Evolutionary conservation across 2,797 vertebrate species (phyloP).

Genomic region (Pristis pectinata): DNA sequence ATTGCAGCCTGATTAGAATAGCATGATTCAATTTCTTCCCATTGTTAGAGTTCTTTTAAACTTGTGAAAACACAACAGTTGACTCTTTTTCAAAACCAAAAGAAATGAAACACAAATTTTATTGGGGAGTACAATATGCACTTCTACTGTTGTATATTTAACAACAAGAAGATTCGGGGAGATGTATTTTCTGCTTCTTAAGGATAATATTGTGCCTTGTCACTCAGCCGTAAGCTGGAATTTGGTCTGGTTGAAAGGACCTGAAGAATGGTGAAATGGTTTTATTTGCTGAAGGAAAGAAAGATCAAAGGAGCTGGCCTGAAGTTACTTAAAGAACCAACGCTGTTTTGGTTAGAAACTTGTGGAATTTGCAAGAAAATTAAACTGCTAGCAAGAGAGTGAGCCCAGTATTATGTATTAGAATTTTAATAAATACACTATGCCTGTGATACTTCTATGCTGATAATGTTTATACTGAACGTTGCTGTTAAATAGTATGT

Average conservation of each 20-base stretch:
- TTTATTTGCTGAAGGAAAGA: not conserved
- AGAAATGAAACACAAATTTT: not conserved
- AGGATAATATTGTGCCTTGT: not conserved
- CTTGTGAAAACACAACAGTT: not conserved
- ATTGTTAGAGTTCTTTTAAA: not conserved
- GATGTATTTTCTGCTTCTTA: not conserved
- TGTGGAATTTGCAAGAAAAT: not conserved
- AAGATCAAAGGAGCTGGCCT: not conserved
- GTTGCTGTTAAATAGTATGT: not conserved
- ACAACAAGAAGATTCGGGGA: not conserved
- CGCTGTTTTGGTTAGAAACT: not conserved
- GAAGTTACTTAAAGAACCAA: not conserved
- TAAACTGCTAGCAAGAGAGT: not conserved
- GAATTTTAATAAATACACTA: not conserved
- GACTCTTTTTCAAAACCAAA: not conserved
- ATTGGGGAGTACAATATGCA: not conserved
- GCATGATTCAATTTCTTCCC: not conserved
- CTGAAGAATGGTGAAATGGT: not conserved
- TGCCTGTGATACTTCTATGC: not conserved
- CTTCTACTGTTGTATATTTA: not conserved
- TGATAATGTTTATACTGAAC: not conserved
- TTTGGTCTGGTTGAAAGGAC: not conserved
- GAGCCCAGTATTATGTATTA: not conserved
- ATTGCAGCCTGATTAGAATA: not conserved
- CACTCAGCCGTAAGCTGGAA: not conserved